Evolutionary conservation across 2,888 invertebrate genomes (phyloP), one percentile per base, ranked within the genome.

Genomic region (Lycophotia porphyrea): DNA sequence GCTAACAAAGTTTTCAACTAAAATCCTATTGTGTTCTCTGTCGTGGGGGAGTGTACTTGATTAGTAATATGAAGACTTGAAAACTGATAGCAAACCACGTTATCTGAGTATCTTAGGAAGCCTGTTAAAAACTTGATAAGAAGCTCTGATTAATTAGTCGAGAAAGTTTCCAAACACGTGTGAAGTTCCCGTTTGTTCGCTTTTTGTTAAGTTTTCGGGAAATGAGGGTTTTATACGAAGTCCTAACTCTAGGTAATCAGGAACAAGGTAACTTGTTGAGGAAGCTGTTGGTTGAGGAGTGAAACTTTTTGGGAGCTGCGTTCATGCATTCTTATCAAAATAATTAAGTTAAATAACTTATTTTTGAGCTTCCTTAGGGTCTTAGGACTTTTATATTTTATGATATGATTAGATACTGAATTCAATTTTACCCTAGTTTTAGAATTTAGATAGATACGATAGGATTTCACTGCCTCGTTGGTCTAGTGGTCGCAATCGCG

Each of bases 1-100:
- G 90, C 93, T 96, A 95, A 96, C 95, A 95, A 96, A 96, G 96
- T 96, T 96, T 93, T 92, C 91, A 95, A 95, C 95, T 96, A 92
- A 95, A 95, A 95, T 95, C 94, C 94, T 95, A 95, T 96, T 95
- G 95, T 96, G 92, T 91, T 92, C 88, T 89, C 93, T 92, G 92
- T 93, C 93, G 91, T 93, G 92, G 93, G 91, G 88, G 88, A 91
- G 91, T 91, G 90, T 91, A 93, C 93, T 95, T 95, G 93, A 95
- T 95, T 94, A 93, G 92, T 91, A 88, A 74, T 82, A 78, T 89
- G 88, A 87, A 88, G 84, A 82, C 89, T 88, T 86, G 74, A 86
- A 89, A 89, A 86, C 89, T 88, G 82, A 90, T 87, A 71, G 84
- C 81, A 82, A 88, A 87, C 87, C 86, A 83, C 76, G 78, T 74